phyloP scores from a whole-genome alignment of 1,140 invertebrate genomes.

The Aricia agestis region DNA sequence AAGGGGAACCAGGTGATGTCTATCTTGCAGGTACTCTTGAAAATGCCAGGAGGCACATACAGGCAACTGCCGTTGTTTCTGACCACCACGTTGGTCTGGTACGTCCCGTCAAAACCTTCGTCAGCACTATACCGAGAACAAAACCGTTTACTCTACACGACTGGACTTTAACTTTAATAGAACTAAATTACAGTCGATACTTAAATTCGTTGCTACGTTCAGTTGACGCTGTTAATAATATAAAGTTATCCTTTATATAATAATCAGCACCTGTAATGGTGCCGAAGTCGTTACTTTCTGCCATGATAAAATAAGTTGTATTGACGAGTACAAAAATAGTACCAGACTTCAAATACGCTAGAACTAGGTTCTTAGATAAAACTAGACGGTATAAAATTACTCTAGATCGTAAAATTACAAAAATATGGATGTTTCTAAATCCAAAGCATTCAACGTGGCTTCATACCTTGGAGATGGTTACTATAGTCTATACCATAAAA shows the following conservation, averaged over 20 bases:
- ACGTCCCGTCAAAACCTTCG: constrained; percentile 98
- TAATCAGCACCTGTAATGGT: neutral
- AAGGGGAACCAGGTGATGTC: constrained; percentile 99
- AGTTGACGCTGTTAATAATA: neutral
- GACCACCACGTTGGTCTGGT: constrained; percentile 97
- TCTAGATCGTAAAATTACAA: neutral
- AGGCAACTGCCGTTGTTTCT: constrained; percentile 95
- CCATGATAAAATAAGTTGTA: neutral
- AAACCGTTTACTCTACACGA: constrained; percentile 25
- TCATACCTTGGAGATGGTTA: neutral
- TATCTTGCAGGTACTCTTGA: constrained; percentile 99
- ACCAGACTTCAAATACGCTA: neutral
- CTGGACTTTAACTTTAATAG: neutral
- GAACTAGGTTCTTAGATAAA: neutral
- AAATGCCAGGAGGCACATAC: constrained; percentile 98
- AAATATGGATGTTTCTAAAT: neutral
- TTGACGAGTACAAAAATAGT: neutral
- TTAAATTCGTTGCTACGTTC: neutral
- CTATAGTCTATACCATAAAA: neutral
- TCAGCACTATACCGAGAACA: constrained; percentile 87
- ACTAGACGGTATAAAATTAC: neutral
- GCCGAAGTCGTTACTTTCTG: neutral
- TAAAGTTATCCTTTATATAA: neutral
- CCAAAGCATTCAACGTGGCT: neutral
- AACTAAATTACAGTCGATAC: neutral